Evolutionary conservation across 2,888 invertebrate genomes (phyloP), one percentile per base, ranked within the genome.

Genomic region (Amphipyra tragopoginis): DNA sequence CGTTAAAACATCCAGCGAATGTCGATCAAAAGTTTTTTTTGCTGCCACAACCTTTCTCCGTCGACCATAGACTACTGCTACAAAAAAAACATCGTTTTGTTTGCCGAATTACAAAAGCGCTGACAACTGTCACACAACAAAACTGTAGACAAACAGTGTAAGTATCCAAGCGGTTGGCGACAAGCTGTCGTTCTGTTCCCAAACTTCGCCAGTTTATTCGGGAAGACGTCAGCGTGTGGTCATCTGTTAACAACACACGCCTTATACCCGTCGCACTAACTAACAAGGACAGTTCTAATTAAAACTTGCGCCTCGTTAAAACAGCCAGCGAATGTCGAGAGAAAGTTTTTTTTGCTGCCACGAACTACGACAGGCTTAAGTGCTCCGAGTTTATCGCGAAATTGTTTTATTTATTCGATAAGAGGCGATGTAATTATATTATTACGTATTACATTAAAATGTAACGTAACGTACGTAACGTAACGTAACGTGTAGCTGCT

Each of bases 281-380:
- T 77, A 83, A 81, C 82, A 80, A 81, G 81, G 84, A 82, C 83
- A 82, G 80, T 72, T 82, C 81, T 85, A 87, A 88, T 88, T 88
- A 88, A 87, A 88, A 87, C 82, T 86, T 86, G 64, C 49, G 53
- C 65, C 63, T 74, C 72, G 81, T 83, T 80, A 71, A 63, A 71
- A 15, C 69, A 72, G 61, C 75, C 62, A 65, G 78, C 72, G 69
- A 78, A 78, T 73, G 78, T 77, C 60, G 67, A 63, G 65, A 57
- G 21, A 65, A 84, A 83, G 71, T 82, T 83, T 84, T 86, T 84
- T 86, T 85, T 80, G 66, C 70, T 63, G 58, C 56, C 66, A 78
- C 59, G 33, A 67, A 68, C 51, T 60, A 45, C 51, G 34, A 42
- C 51, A 15, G 34, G 34, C 54, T 57, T 15, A 56, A 73, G 57